These are phyloP conservation scores for Grammomys dolichurus DNA, from an alignment of 2,113 vertebrate genomes.

Conservation along the genomic window DNA sequence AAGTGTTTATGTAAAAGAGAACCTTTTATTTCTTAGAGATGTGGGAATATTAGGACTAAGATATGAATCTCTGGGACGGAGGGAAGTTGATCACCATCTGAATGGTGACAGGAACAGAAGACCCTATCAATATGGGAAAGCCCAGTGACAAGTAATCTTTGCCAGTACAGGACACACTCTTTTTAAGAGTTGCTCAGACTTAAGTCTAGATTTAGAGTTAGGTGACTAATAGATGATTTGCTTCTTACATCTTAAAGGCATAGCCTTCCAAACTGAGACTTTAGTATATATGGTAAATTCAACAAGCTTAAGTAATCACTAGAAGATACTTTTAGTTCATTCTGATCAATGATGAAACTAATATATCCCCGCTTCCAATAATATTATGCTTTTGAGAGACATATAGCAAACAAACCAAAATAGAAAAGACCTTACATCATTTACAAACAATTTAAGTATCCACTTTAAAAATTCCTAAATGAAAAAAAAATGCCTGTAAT, in stretches of 20 bases:
- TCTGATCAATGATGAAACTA: not conserved
- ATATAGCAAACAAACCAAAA: not conserved
- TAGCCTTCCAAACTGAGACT: not conserved
- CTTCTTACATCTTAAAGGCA: not conserved
- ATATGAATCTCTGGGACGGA: not conserved
- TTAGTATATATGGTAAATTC: not conserved
- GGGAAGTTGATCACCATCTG: not conserved
- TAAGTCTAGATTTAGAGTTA: not conserved
- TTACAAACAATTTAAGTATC: not conserved
- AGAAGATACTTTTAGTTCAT: not conserved
- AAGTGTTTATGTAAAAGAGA: not conserved
- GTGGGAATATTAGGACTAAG: not conserved
- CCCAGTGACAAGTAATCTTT: not conserved
- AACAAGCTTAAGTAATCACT: not conserved
- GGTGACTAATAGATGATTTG: not conserved
- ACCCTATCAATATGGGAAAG: not conserved
- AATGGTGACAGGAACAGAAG: not conserved
- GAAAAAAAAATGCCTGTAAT: not conserved
- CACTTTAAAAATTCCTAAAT: not conserved
- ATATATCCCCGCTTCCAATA: not conserved
- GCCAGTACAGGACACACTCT: not conserved
- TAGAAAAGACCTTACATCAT: not conserved
- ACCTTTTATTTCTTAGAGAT: not conserved
- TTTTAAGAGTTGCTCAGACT: not conserved
- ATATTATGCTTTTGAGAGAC: not conserved